Percentiles rank a stretch among this genome's conserved stretches.
phyloP scores from a whole-genome alignment of 1,140 invertebrate genomes.

The Drosophila bifasciata region DNA sequence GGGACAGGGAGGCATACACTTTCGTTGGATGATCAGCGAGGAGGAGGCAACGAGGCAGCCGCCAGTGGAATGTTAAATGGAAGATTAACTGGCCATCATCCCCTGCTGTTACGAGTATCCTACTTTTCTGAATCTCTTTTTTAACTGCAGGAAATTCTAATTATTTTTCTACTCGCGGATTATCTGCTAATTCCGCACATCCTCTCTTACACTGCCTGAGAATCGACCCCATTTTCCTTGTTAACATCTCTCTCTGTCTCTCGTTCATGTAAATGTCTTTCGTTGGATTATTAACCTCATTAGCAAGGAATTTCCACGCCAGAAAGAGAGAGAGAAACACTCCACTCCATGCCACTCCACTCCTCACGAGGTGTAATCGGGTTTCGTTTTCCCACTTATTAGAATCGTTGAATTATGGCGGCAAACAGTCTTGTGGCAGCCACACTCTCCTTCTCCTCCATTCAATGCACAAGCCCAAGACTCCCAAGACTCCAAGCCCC shows the following conservation, averaged over 20 bases:
- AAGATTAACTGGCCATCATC: conserved; percentile 26
- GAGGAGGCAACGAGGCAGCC: conserved; percentile 2
- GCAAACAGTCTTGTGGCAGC: conserved; percentile 4
- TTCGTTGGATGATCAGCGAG: conserved; percentile 3
- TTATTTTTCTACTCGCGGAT: conserved; percentile 27
- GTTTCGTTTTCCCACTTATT: conserved; percentile 63
- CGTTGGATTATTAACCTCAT: conserved; percentile 49
- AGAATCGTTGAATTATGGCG: conserved; percentile 76
- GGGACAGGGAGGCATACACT: conserved; percentile 26
- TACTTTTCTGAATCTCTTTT: conserved; percentile 6
- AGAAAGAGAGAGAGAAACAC: conserved; percentile 17
- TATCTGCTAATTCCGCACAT: conserved; percentile 19
- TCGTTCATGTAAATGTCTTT: conserved; percentile 22
- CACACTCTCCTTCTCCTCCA: conserved; percentile 16
- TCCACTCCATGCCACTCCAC: no score
- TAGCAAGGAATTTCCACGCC: conserved; percentile 59
- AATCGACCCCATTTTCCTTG: conserved; percentile 17
- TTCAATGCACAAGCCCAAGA: conserved; percentile 28
- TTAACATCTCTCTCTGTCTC: conserved; percentile 11
- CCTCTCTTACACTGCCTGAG: conserved; percentile 11
- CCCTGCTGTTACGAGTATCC: conserved; percentile 28
- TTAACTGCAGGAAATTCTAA: conserved; percentile 46
- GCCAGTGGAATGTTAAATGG: conserved; percentile 35
- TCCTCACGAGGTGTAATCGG: conserved; percentile 30
- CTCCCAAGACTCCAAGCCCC: conserved; percentile 3